A percentile compares a stretch with the other conserved stretches of the same genome.
These are phyloP conservation scores for Vanacampus margaritifer DNA, from an alignment of 2,113 vertebrate genomes.

Conservation along the genomic window DNA sequence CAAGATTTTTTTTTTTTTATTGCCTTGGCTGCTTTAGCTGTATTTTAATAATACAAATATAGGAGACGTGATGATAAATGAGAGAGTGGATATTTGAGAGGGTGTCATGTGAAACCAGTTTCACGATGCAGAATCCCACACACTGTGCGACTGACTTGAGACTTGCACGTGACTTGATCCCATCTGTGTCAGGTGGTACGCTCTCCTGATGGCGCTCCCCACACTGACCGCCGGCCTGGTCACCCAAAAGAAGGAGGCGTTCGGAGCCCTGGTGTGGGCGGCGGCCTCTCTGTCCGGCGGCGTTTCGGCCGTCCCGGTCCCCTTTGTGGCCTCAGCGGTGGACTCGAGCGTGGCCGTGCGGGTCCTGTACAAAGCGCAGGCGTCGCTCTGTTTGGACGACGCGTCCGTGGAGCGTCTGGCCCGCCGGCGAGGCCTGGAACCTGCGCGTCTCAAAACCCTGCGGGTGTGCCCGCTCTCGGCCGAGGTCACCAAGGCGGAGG, in stretches of 20 bases:
- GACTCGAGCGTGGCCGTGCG: constrained; percentile 60
- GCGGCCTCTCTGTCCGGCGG: constrained; percentile 70
- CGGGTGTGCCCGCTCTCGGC: constrained; percentile 57
- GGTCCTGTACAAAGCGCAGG: constrained; percentile 62
- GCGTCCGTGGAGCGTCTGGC: constrained; percentile 61
- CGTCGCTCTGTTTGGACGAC: constrained; percentile 65
- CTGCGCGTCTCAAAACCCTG: constrained; percentile 47
- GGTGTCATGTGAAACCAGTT: too few relatives aligned
- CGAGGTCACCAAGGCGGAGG: constrained; percentile 64
- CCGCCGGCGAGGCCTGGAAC: constrained; percentile 34
- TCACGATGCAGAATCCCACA: too few relatives aligned
- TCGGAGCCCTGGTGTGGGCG: constrained; percentile 68
- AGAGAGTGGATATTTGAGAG: too few relatives aligned
- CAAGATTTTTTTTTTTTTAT: too few relatives aligned
- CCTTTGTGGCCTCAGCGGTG: constrained; percentile 70
- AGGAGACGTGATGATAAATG: too few relatives aligned
- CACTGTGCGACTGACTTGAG: too few relatives aligned
- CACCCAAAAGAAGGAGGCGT: constrained; percentile 65
- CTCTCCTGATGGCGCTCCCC: constrained; percentile 65
- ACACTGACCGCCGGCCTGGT: constrained; percentile 50
- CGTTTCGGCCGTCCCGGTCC: constrained; percentile 64
- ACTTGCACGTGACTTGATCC: too few relatives aligned
- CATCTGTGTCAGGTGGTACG: constrained; percentile 16
- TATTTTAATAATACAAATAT: too few relatives aligned
- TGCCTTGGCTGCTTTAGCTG: too few relatives aligned